These are phyloP conservation scores for Thalassaphorura encarpata DNA, from an alignment of 1,140 invertebrate genomes.

Conservation along the genomic window DNA sequence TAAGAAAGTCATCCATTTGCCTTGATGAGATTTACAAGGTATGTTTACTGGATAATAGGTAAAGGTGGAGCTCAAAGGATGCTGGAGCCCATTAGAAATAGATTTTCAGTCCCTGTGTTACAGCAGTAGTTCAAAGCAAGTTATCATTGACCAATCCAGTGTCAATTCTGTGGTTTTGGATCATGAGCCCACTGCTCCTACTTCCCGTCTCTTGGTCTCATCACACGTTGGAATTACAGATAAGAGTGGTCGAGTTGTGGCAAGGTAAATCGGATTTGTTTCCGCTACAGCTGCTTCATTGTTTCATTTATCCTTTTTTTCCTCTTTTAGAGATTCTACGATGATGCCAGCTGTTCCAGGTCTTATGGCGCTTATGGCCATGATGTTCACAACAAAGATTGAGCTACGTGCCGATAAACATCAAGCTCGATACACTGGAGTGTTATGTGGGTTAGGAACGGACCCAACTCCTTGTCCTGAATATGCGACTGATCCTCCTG, in stretches of 20 bases:
- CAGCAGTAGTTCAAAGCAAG: conserved; percentile 43
- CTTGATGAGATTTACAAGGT: background rate
- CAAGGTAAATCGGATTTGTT: conserved; percentile 11
- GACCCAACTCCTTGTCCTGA: too few species aligned
- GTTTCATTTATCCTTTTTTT: conserved; percentile 1
- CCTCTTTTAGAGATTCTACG: conserved; percentile 52
- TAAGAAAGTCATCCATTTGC: background rate
- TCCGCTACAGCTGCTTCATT: background rate
- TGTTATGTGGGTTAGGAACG: conserved; percentile 71
- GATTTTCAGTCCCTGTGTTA: conserved; percentile 49
- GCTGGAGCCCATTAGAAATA: conserved; percentile 66
- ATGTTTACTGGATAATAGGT: background rate
- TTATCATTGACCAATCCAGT: conserved; percentile 57
- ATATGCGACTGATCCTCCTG: conserved; percentile 37
- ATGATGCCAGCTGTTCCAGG: conserved; percentile 79
- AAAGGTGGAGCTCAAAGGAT: conserved; percentile 47
- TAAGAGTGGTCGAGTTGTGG: conserved; percentile 16
- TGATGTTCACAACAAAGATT: conserved; percentile 70
- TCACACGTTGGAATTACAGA: conserved; percentile 20
- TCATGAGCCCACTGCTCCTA: conserved; percentile 56
- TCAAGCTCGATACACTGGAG: conserved; percentile 55
- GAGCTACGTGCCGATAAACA: conserved; percentile 52
- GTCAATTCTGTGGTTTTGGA: conserved; percentile 80
- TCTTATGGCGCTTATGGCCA: conserved; percentile 56
- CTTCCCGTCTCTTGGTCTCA: conserved; percentile 21